Evolutionary conservation across 2,113 vertebrate species (phyloP).

Genomic region (Bufo gargarizans): DNA sequence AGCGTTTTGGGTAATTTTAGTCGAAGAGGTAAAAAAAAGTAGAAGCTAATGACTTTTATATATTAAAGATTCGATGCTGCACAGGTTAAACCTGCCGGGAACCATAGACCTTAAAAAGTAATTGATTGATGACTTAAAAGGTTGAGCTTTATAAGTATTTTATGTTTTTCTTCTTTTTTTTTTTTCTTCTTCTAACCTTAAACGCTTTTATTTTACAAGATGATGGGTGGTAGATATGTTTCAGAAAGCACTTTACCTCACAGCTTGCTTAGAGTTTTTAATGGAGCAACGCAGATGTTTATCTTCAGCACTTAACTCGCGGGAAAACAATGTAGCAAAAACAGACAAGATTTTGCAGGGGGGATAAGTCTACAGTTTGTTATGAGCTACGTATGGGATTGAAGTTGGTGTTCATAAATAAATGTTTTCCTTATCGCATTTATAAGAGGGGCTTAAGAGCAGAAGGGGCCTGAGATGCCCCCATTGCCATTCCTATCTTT

Average conservation of each 20-base stretch:
- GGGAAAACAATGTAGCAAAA: constrained; percentile 40
- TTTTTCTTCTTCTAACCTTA: constrained; percentile 34
- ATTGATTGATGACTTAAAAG: constrained; percentile 41
- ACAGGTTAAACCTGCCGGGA: not conserved
- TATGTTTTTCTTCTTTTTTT: constrained; percentile 5
- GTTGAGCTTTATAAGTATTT: constrained; percentile 33
- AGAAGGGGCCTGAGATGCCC: not conserved
- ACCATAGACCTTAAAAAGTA: not conserved
- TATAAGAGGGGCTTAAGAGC: not conserved
- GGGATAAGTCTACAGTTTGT: not conserved
- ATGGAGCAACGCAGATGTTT: constrained; percentile 41
- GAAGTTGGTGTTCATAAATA: not conserved
- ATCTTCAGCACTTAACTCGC: constrained; percentile 7
- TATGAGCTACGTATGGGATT: not conserved
- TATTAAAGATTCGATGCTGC: not conserved
- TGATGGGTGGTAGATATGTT: constrained; percentile 34
- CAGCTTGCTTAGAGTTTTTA: constrained; percentile 43
- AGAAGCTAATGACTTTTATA: constrained; percentile 7
- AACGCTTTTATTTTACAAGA: constrained; percentile 43
- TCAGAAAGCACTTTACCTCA: constrained; percentile 45
- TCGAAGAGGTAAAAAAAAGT: constrained; percentile 16
- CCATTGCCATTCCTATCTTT: not conserved
- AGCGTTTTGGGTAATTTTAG: constrained; percentile 25
- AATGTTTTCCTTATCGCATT: not conserved
- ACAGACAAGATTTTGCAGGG: not conserved